Conservation (phyloP, 2,113 vertebrate species). For the Rhineura floridana region DNA sequence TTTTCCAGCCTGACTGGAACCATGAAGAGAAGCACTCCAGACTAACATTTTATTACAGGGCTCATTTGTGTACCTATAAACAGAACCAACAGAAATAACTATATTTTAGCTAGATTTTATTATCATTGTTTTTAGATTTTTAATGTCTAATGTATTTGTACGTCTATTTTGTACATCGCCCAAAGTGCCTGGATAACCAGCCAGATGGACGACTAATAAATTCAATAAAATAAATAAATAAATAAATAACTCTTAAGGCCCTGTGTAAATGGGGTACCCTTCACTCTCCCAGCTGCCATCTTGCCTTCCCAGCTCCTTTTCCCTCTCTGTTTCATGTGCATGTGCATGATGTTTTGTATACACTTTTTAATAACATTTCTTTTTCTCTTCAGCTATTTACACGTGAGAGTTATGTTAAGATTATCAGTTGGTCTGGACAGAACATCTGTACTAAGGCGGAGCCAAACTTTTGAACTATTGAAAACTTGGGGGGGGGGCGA, state of each 20-base stretch:
- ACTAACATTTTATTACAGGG: no score
- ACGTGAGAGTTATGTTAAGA: constrained; percentile 63
- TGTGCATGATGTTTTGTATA: constrained; percentile 69
- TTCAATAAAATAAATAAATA: no score
- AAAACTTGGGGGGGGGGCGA: neutral
- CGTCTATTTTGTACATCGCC: no score
- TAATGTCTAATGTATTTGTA: no score
- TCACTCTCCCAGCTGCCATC: neutral
- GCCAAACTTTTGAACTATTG: neutral
- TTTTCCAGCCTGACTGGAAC: no score
- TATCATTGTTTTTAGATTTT: no score
- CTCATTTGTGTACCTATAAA: neutral
- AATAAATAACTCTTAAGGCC: neutral
- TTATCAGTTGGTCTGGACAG: constrained; percentile 72
- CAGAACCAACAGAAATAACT: constrained; percentile 35
- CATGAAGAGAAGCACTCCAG: no score
- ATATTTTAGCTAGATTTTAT: no score
- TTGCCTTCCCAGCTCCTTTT: constrained; percentile 24
- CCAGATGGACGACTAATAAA: no score
- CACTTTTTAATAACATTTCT: constrained; percentile 48
- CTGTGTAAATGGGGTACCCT: constrained; percentile 50
- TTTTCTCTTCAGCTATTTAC: constrained; percentile 76
- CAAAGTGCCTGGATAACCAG: no score
- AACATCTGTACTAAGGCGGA: constrained; percentile 33
- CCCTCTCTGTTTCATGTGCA: constrained; percentile 55